Percentiles rank a stretch among this genome's conserved stretches.
These are phyloP conservation scores for Sapayoa aenigma DNA, from an alignment of 2,113 vertebrate species.

Conservation along the genomic window DNA sequence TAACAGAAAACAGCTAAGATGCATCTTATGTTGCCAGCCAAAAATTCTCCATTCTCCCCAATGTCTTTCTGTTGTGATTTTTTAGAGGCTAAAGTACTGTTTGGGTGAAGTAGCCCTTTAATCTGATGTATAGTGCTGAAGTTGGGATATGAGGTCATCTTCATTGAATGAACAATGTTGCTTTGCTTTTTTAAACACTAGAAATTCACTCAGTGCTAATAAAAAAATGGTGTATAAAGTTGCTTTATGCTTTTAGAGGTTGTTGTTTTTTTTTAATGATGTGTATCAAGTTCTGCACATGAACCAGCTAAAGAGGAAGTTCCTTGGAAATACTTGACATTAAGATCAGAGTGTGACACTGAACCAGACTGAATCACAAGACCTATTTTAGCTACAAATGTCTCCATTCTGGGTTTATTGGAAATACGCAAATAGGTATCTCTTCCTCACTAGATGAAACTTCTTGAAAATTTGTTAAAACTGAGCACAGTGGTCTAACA, in stretches of 20 bases:
- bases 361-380: constrained; percentile 23
- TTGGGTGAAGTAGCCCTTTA: not conserved
- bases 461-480: not conserved
- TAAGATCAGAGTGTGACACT: constrained; percentile 9
- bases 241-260: not conserved
- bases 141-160: not conserved
- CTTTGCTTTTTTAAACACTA: not conserved
- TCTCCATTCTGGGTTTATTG: not conserved
- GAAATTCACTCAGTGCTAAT: not conserved
- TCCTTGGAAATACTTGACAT: constrained; percentile 45
- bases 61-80: not conserved
- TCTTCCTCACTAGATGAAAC: not conserved
- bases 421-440: not conserved
- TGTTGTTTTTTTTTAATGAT: not conserved
- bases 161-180: not conserved
- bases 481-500: not conserved
- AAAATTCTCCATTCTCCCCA: not conserved
- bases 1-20: not conserved
- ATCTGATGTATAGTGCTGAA: not conserved
- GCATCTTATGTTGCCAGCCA: not conserved
- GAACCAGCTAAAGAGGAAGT: constrained; percentile 45
- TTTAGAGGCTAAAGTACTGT: not conserved
- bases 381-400: not conserved
- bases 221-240: not conserved
- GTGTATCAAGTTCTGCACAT: not conserved